Conservation (phyloP, 2,113 vertebrate species). For the Hylia prasina region DNA sequence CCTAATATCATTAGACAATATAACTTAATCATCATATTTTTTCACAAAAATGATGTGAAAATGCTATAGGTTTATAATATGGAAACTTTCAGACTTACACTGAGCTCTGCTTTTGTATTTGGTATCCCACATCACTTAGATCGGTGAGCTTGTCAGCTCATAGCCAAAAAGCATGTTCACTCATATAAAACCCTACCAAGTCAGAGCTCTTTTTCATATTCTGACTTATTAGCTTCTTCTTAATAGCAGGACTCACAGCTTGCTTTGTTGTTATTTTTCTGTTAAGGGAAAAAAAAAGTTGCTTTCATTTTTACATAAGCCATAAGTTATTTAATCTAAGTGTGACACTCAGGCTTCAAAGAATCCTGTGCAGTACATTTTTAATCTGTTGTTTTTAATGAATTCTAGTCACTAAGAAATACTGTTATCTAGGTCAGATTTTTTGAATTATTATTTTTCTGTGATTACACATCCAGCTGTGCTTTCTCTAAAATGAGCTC, state of each 20-base stretch:
- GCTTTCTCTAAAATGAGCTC: constrained; percentile 36
- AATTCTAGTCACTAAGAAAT: constrained; percentile 28
- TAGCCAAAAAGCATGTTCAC: background rate
- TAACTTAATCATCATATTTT: background rate
- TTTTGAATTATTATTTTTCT: constrained; percentile 40
- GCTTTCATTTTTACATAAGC: background rate
- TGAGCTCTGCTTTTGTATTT: background rate
- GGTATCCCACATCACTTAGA: background rate
- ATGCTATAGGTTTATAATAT: background rate
- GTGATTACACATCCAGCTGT: background rate
- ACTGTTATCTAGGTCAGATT: constrained; percentile 52
- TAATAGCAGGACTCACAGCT: background rate
- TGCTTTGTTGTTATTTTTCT: background rate
- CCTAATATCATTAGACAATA: background rate
- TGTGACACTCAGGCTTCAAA: constrained; percentile 32
- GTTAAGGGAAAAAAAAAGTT: background rate
- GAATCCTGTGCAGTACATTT: background rate
- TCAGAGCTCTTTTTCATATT: background rate
- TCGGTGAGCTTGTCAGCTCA: background rate
- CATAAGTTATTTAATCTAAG: constrained; percentile 11
- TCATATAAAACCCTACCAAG: background rate
- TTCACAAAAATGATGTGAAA: background rate
- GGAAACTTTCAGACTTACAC: background rate
- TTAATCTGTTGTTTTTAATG: constrained; percentile 44
- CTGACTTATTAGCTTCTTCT: background rate